Conservation (phyloP, 2,797 vertebrate species). For the Anguilla marmorata region DNA sequence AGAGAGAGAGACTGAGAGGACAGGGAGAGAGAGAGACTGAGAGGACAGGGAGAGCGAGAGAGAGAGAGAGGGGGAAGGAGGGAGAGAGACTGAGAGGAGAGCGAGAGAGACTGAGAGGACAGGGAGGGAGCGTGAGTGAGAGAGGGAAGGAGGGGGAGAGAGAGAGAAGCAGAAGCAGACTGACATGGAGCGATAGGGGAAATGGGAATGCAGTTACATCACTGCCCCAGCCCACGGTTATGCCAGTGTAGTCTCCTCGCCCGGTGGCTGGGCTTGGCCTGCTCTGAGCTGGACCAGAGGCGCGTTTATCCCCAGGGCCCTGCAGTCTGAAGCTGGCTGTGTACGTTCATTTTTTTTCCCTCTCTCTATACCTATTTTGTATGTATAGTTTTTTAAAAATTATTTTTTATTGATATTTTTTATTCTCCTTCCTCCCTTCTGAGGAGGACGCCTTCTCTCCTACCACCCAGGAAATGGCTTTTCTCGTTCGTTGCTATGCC, state of each 20-base stretch:
- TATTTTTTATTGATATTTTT: background rate
- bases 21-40: constrained; percentile 34
- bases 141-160: constrained; percentile 64
- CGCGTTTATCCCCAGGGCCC: constrained; percentile 74
- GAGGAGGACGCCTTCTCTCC: constrained; percentile 67
- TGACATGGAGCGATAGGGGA: constrained; percentile 59
- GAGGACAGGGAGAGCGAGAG: constrained; percentile 64
- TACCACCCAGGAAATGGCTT: constrained; percentile 90
- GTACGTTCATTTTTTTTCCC: background rate
- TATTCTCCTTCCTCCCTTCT: constrained; percentile 58
- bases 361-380: background rate
- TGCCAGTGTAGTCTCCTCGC: constrained; percentile 78
- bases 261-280: constrained; percentile 77
- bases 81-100: constrained; percentile 57
- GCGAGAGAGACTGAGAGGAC: constrained; percentile 5
- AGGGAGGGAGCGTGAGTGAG: constrained; percentile 63
- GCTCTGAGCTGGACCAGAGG: constrained; percentile 81
- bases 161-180: constrained; percentile 66
- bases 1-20: constrained; percentile 49
- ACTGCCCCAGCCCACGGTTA: constrained; percentile 71
- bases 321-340: constrained; percentile 24
- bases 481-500: constrained; percentile 96
- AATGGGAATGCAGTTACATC: constrained; percentile 73
- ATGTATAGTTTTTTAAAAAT: background rate
- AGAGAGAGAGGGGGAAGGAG: constrained; percentile 68